Evolutionary conservation across 2,113 vertebrate genomes (phyloP).

Genomic region (Seriola rivoliana): DNA sequence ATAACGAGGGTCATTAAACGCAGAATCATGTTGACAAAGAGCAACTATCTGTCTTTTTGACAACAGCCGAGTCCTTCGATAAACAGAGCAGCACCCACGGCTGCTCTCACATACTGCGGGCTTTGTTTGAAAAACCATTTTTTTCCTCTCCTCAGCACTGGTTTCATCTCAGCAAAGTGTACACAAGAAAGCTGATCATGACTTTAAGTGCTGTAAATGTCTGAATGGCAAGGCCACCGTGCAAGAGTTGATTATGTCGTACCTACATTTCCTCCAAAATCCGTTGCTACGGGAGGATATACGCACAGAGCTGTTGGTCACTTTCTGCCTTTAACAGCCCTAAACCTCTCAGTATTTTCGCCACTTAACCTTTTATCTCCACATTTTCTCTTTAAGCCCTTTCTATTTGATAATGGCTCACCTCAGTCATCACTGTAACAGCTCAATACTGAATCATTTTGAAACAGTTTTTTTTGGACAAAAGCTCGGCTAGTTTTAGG

Average conservation of each 20-base stretch:
- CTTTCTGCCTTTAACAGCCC: neutral
- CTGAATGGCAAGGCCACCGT: conserved; percentile 19
- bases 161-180: conserved; percentile 16
- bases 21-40: conserved; percentile 66
- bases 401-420: conserved; percentile 8
- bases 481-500: neutral
- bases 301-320: neutral
- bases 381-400: neutral
- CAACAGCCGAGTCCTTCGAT: conserved; percentile 69
- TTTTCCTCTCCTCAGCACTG: conserved; percentile 12
- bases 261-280: neutral
- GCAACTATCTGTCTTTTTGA: conserved; percentile 71
- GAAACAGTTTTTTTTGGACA: neutral
- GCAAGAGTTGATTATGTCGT: neutral
- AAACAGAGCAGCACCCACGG: conserved; percentile 63
- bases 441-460: conserved; percentile 1
- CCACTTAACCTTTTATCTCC: conserved; percentile 1
- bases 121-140: conserved; percentile 68
- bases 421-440: neutral
- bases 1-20: conserved; percentile 66
- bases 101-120: conserved; percentile 37
- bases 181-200: conserved; percentile 19
- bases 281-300: neutral
- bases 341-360: neutral
- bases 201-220: conserved; percentile 47